Evolutionary conservation across 1,140 invertebrate species (phyloP).

Genomic region (Meteorus sp.): DNA sequence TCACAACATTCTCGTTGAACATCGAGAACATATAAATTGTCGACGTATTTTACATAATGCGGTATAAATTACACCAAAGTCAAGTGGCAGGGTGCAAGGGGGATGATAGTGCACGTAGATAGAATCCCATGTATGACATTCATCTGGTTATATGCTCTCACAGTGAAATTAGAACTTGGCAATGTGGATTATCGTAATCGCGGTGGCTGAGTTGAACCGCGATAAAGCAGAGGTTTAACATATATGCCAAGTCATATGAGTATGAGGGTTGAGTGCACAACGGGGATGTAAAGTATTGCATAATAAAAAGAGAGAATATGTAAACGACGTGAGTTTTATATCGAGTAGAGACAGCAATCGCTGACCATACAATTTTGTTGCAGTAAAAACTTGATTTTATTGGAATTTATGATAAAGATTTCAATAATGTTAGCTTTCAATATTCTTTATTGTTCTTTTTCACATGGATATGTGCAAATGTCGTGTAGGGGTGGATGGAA

Average conservation of each 20-base stretch:
- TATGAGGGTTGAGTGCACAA: too few species aligned
- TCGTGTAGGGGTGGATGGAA: too few species aligned
- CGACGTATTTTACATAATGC: background rate
- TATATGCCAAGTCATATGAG: too few species aligned
- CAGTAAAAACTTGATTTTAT: constrained; percentile 26
- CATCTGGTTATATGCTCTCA: background rate
- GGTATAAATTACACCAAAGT: too few species aligned
- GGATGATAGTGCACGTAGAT: too few species aligned
- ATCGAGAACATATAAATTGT: constrained; percentile 3
- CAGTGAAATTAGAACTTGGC: constrained; percentile 1
- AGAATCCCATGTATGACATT: too few species aligned
- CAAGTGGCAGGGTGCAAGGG: too few species aligned
- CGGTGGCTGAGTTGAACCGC: background rate
- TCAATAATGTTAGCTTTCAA: constrained; percentile 25
- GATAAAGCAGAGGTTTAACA: constrained; percentile 11
- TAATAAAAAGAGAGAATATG: background rate
- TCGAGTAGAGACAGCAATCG: constrained; percentile 9
- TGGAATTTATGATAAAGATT: constrained; percentile 24
- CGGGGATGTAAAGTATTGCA: background rate
- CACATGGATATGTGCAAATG: too few species aligned
- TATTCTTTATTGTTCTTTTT: constrained; percentile 4
- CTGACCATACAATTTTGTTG: constrained; percentile 13
- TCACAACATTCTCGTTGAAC: background rate
- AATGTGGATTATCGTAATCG: constrained; percentile 13
- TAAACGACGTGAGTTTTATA: too few species aligned